Percentiles rank a stretch among this genome's conserved stretches.
phyloP scores from a whole-genome alignment of 2,797 vertebrate genomes.

The Kryptolebias ocellatus region DNA sequence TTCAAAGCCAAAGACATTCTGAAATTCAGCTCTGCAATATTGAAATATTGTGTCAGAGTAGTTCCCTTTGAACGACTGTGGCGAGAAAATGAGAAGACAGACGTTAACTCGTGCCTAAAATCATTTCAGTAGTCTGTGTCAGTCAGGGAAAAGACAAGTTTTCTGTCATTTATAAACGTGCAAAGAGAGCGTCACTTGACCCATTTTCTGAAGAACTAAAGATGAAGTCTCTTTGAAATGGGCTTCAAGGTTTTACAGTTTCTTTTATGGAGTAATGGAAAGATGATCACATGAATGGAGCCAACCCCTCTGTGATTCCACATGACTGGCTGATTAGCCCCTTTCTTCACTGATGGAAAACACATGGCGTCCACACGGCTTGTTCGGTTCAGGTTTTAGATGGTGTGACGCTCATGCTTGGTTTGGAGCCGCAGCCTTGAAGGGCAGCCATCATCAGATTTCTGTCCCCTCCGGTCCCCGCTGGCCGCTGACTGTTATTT shows the following conservation, averaged over 20 bases:
- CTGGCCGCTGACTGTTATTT: conserved; percentile 75
- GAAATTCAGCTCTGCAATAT: too few relatives aligned
- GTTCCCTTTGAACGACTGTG: conserved; percentile 6
- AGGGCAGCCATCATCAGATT: conserved; percentile 69
- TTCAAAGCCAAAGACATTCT: too few relatives aligned
- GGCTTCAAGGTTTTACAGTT: conserved; percentile 53
- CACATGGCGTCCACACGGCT: conserved; percentile 69
- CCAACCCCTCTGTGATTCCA: conserved; percentile 69
- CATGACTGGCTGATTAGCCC: conserved; percentile 73
- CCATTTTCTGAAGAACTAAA: conserved; percentile 29
- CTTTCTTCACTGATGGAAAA: conserved; percentile 70
- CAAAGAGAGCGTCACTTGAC: conserved; percentile 19
- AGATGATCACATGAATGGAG: conserved; percentile 64
- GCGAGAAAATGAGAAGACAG: background rate
- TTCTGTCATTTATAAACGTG: conserved; percentile 13
- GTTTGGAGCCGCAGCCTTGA: conserved; percentile 62
- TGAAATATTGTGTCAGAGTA: background rate
- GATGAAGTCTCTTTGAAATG: conserved; percentile 30
- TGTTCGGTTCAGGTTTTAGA: conserved; percentile 65
- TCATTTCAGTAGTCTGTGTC: conserved; percentile 3
- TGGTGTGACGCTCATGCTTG: conserved; percentile 41
- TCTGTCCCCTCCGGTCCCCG: conserved; percentile 59
- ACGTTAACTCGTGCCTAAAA: background rate
- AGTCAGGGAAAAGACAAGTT: background rate
- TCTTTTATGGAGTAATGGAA: conserved; percentile 73